Base-by-base conservation (phyloP, 2,113 vertebrate species). In the Serilophus lunatus region DNA sequence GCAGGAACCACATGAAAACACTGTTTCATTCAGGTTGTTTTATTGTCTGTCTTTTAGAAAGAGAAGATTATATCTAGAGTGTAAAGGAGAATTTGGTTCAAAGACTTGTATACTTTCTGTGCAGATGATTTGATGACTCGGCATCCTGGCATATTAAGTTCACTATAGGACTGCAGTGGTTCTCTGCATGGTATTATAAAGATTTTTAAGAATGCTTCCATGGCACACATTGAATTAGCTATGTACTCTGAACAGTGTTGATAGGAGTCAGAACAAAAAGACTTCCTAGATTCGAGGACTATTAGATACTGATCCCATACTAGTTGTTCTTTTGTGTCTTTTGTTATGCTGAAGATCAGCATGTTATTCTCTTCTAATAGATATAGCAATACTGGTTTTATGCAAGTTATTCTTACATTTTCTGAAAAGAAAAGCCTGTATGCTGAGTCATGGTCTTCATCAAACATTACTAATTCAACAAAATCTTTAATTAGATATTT, bases 401-500 rank as follows among this genome's bases (percentile, higher is more conserved):
- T 88, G 50, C 60, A 83, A 70, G 26, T 66, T 88, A n/a, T 59
- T 90, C 20, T 50, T 79, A 33, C 0, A 45, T 74, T 90, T 90
- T 95, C 45, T 36, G 29, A 50, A 61, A 35, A 77, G 26, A 80
- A 56, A 74, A 76, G 19, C 42, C 12, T 78, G 6, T 76, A 26
- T 88, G 15, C 24, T 80, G 40, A 72, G 77, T 82, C 29, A 25
- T 77, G 18, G 49, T 92, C 53, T 91, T 70, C 42, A 80, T 72
- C 75, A 83, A 86, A 82, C 49, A 36, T 90, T 82, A 84, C 68
- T 2, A n/a, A 92, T 77, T 75, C 71, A 78, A 87, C 82, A 81
- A 81, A 95, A 88, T 56, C 47, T 92, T 92, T 95, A 94, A 88
- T 74, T 95, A 64, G 42, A 50, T 74, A 88, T 82, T 90, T 82